These are phyloP conservation scores for Gymnogyps californianus DNA, from an alignment of 2,113 vertebrate genomes.

Conservation along the genomic window DNA sequence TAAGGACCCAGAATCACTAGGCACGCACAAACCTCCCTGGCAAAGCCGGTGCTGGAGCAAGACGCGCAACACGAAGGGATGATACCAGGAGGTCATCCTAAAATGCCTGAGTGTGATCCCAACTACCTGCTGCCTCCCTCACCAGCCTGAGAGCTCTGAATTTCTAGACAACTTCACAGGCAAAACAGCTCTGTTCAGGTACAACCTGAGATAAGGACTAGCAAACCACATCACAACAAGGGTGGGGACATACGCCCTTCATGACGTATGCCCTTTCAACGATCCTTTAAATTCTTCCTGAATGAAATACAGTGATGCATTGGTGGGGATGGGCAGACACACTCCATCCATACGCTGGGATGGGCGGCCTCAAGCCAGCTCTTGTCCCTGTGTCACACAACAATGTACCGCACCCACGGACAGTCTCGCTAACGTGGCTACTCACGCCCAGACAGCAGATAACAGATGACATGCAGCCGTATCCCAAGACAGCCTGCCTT, in stretches of 20 bases:
- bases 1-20: neutral
- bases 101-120: neutral
- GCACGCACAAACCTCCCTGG: neutral
- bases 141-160: neutral
- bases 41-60: neutral
- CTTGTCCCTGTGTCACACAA: neutral
- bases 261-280: accelerated
- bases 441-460: neutral
- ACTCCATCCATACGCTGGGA: neutral
- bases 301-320: neutral
- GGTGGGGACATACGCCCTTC: accelerated
- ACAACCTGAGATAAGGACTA: neutral
- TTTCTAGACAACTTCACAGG: neutral
- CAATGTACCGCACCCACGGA: accelerated
- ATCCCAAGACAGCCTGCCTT: neutral
- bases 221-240: neutral
- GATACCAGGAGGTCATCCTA: neutral
- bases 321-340: neutral
- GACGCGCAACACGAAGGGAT: accelerated
- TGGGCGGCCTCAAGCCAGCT: neutral
- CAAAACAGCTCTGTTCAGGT: neutral
- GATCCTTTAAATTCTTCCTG: neutral
- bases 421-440: neutral
- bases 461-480: accelerated
- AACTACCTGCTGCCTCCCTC: neutral